These are phyloP conservation scores for Zapornia atra DNA, from an alignment of 2,113 vertebrate genomes.

Conservation along the genomic window DNA sequence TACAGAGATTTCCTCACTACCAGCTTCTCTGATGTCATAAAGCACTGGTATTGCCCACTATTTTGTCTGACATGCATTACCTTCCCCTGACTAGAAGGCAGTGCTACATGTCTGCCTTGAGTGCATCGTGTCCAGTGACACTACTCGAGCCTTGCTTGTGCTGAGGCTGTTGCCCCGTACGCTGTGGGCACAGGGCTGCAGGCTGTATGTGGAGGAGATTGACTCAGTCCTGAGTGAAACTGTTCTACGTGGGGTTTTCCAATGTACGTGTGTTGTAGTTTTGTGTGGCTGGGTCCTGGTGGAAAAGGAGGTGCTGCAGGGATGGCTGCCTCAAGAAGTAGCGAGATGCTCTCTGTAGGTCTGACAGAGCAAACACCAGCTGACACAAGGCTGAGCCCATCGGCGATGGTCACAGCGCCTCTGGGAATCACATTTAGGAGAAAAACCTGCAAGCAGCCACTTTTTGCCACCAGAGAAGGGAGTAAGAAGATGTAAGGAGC, in stretches of 20 bases:
- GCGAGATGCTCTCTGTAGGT: too few species aligned
- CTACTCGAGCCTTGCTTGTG: not conserved
- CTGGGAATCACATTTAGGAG: too few species aligned
- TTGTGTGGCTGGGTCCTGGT: too few species aligned
- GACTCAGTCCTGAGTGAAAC: accelerated
- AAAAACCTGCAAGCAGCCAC: too few species aligned
- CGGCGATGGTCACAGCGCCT: too few species aligned
- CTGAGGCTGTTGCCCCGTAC: not conserved
- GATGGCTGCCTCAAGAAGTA: too few species aligned
- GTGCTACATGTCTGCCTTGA: not conserved
- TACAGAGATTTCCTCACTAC: not conserved
- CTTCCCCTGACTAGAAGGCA: not conserved
- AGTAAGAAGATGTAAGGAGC: too few species aligned
- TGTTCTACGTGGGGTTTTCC: not conserved
- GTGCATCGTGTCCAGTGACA: accelerated
- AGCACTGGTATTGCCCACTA: not conserved
- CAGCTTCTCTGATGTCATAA: not conserved
- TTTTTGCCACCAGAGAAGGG: too few species aligned
- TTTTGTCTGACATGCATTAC: not conserved
- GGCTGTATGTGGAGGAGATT: not conserved
- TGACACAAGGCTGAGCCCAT: too few species aligned
- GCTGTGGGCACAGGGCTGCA: not conserved
- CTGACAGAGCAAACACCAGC: too few species aligned
- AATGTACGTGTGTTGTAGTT: too few species aligned
- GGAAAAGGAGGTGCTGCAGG: too few species aligned